These are phyloP conservation scores for Tenthredo mesomela DNA, from an alignment of 2,888 invertebrate species.

Conservation along the genomic window DNA sequence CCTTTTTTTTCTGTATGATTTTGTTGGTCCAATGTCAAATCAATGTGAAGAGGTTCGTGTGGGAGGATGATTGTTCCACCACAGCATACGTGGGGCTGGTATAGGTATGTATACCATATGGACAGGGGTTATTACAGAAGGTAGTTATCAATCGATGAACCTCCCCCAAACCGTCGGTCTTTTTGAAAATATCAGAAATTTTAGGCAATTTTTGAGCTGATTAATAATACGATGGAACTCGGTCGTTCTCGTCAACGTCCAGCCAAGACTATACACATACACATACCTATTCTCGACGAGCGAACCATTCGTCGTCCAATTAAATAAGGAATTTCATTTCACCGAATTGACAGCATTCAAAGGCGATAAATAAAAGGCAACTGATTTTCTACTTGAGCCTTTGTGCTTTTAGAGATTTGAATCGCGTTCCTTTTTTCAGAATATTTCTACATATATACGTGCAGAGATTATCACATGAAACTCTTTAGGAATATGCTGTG, in stretches of 20 bases:
- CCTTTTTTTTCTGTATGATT: not conserved
- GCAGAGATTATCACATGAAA: not conserved
- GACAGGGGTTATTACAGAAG: slow-evolving; percentile 19
- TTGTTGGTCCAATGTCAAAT: slow-evolving; percentile 8
- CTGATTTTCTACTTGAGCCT: not conserved
- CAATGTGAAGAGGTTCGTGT: not conserved
- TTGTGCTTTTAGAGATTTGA: not conserved
- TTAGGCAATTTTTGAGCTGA: not conserved
- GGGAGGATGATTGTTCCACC: slow-evolving; percentile 10
- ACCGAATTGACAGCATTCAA: not conserved
- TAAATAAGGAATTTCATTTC: not conserved
- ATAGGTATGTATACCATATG: not conserved
- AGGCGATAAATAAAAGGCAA: not conserved
- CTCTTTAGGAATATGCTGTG: not conserved
- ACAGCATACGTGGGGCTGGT: not conserved
- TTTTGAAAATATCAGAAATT: slow-evolving; percentile 1
- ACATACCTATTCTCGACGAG: not conserved
- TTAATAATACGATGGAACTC: not conserved
- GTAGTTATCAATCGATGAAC: slow-evolving; percentile 37
- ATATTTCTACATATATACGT: not conserved
- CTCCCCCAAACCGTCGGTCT: not conserved
- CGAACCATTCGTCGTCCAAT: not conserved
- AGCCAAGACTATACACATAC: not conserved
- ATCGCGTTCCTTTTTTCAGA: not conserved
- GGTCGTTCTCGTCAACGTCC: not conserved